A percentile compares a stretch with the other conserved stretches of the same genome.
phyloP scores from a whole-genome alignment of 2,888 invertebrate genomes.

The Agriopis leucophaearia region DNA sequence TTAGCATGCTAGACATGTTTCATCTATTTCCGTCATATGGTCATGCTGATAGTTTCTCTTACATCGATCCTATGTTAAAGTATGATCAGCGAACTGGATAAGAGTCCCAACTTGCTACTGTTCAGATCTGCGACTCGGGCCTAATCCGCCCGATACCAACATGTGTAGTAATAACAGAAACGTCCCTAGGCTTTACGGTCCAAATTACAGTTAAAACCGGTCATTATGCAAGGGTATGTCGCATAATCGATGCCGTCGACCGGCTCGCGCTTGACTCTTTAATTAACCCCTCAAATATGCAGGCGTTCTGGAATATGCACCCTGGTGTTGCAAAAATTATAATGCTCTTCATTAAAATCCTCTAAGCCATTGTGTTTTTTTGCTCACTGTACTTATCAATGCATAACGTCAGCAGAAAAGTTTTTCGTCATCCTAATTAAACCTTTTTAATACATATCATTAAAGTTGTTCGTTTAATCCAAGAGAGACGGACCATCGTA shows the following conservation, averaged over 20 bases:
- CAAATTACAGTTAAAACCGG: constrained; percentile 73
- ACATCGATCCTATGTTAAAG: background rate
- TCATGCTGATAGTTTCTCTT: too few species aligned
- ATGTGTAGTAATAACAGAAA: constrained; percentile 50
- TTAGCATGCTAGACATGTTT: too few species aligned
- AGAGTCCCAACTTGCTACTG: background rate
- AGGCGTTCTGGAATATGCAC: constrained; percentile 38
- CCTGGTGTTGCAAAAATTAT: constrained; percentile 29
- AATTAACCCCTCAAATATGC: constrained; percentile 34
- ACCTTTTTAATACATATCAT: background rate
- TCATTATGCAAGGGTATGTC: constrained; percentile 49
- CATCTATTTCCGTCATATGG: too few species aligned
- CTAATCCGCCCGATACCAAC: constrained; percentile 6
- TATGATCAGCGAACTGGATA: background rate
- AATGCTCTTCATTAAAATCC: constrained; percentile 23
- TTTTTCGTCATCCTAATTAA: background rate
- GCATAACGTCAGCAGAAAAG: background rate
- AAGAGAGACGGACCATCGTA: background rate
- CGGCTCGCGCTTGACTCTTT: constrained; percentile 46
- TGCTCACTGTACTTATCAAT: background rate
- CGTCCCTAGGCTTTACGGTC: constrained; percentile 61
- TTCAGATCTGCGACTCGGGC: constrained; percentile 1
- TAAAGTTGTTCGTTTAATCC: background rate
- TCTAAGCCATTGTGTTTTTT: constrained; percentile 1
- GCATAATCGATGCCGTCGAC: constrained; percentile 20